A percentile compares a stretch with the other conserved stretches of the same genome.
These are phyloP conservation scores for Lithophane socia DNA, from an alignment of 2,888 invertebrate genomes.

Conservation along the genomic window DNA sequence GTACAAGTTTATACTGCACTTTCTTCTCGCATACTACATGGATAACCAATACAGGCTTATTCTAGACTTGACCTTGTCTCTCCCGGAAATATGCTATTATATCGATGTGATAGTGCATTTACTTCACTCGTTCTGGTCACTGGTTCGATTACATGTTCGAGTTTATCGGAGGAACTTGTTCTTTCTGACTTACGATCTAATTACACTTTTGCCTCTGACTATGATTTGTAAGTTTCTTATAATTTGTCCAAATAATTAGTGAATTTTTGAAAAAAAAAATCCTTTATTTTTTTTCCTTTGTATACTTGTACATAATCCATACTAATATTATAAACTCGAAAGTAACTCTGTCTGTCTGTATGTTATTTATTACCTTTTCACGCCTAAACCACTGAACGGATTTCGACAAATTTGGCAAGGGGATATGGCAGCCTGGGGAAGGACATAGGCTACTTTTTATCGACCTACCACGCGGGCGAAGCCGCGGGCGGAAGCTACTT, in stretches of 20 bases:
- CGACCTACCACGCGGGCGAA: too few species aligned
- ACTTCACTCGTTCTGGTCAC: slow-evolving; percentile 80
- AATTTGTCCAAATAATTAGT: neutral
- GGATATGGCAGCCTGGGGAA: too few species aligned
- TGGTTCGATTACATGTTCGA: slow-evolving; percentile 78
- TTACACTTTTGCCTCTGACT: slow-evolving; percentile 75
- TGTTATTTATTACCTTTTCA: too few species aligned
- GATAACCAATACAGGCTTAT: slow-evolving; percentile 40
- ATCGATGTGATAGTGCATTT: slow-evolving; percentile 76
- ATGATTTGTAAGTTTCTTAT: slow-evolving; percentile 76
- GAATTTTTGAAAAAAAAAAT: too few species aligned
- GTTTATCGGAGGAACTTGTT: slow-evolving; percentile 75
- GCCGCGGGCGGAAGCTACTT: too few species aligned
- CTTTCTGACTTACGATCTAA: slow-evolving; percentile 74
- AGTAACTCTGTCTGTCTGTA: too few species aligned
- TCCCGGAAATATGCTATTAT: slow-evolving; percentile 74
- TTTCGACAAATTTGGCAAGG: too few species aligned
- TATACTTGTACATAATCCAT: too few species aligned
- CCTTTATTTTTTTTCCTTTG: too few species aligned
- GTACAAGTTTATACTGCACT: slow-evolving; percentile 76
- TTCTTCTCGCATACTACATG: slow-evolving; percentile 77
- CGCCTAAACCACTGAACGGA: too few species aligned
- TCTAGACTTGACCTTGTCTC: slow-evolving; percentile 67
- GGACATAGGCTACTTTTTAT: too few species aligned
- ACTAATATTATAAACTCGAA: too few species aligned